These are phyloP conservation scores for Dermochelys coriacea DNA, from an alignment of 2,797 vertebrate genomes.

Conservation along the genomic window DNA sequence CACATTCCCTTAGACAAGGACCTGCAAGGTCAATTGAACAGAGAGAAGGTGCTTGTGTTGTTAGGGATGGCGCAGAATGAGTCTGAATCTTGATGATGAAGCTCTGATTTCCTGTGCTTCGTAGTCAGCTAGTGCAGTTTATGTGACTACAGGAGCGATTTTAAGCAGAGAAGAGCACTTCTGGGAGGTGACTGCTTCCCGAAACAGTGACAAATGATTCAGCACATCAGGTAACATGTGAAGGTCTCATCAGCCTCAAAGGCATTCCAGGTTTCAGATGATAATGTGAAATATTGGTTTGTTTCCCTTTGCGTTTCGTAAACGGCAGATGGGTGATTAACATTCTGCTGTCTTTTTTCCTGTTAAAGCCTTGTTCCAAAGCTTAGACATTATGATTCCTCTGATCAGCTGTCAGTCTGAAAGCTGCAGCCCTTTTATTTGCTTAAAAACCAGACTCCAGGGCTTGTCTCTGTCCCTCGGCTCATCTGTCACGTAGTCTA, in stretches of 20 bases:
- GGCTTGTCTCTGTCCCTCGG: neutral
- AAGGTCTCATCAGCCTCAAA: neutral
- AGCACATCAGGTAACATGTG: neutral
- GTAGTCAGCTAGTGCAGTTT: neutral
- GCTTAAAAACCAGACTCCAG: neutral
- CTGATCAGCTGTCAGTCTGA: neutral
- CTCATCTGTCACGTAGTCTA: neutral
- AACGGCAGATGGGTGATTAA: neutral
- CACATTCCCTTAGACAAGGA: neutral
- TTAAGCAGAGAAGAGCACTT: neutral
- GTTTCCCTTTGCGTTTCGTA: neutral
- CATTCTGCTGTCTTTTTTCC: neutral
- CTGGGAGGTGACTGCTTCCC: neutral
- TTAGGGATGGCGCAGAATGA: neutral
- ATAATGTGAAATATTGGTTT: neutral
- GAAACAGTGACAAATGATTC: neutral
- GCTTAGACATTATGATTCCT: neutral
- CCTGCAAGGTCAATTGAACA: neutral
- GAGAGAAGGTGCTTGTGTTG: neutral
- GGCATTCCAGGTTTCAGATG: neutral
- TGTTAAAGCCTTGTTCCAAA: neutral
- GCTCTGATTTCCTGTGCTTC: neutral
- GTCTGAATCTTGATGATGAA: neutral
- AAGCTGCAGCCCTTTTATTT: neutral
- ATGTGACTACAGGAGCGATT: neutral